Percentiles rank a stretch among this genome's conserved stretches.
These are phyloP conservation scores for Sphecodes monilicornis DNA, from an alignment of 2,888 invertebrate species.

Conservation along the genomic window DNA sequence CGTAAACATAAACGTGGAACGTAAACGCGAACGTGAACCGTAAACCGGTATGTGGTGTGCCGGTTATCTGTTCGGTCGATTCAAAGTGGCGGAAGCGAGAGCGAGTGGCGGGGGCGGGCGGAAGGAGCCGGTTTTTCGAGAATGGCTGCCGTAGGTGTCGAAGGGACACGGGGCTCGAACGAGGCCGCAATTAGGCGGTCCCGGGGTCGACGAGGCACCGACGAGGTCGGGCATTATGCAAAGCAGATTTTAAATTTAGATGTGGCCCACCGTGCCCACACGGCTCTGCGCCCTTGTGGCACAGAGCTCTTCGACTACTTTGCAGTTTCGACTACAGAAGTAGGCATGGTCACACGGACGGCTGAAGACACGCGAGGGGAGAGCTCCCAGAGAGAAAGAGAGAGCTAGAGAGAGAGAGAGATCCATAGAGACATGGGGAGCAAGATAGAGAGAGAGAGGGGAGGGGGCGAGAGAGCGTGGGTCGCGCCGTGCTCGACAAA, in stretches of 20 bases:
- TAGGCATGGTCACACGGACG: constrained; percentile 47
- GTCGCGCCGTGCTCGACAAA: constrained; percentile 79
- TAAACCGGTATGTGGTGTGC: constrained; percentile 13
- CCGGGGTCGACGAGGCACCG: constrained; percentile 72
- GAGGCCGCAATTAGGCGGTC: constrained; percentile 81
- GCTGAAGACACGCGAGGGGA: constrained; percentile 43
- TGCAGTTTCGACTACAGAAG: constrained; percentile 21
- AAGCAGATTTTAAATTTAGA: constrained; percentile 84
- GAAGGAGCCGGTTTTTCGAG: constrained; percentile 76
- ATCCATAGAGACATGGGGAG: background rate
- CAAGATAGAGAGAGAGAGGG: constrained; percentile 8
- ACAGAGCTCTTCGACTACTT: constrained; percentile 33
- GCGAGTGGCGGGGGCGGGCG: constrained; percentile 53
- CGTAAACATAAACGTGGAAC: background rate
- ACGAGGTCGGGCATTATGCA: constrained; percentile 82
- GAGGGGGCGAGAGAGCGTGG: constrained; percentile 61
- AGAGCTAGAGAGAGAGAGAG: background rate
- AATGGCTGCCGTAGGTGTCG: constrained; percentile 81
- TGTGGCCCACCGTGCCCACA: constrained; percentile 75
- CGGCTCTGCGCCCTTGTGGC: constrained; percentile 39
- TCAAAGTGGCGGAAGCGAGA: constrained; percentile 68
- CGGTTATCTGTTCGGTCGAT: constrained; percentile 68
- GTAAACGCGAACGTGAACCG: background rate
- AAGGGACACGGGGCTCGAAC: constrained; percentile 79
- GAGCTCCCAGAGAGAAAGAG: background rate